Evolutionary conservation across 2,888 invertebrate species (phyloP).

Genomic region (Colletes collaris): DNA sequence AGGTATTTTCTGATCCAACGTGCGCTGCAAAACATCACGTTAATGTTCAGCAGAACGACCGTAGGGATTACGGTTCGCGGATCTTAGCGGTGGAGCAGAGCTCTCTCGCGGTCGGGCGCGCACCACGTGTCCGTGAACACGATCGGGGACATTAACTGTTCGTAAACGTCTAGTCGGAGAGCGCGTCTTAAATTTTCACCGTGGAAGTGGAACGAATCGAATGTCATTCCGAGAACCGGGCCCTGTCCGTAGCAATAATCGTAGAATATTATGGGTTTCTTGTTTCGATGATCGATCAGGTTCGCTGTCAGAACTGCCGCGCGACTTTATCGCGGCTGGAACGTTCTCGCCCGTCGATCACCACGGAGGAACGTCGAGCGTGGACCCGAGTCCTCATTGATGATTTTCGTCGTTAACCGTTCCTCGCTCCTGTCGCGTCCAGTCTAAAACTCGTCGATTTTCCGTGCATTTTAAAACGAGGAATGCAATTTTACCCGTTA

Average conservation of each 20-base stretch:
- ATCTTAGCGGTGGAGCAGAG: not conserved
- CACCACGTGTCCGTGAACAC: constrained; percentile 4
- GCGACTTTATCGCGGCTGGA: constrained; percentile 9
- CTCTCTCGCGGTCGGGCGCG: not conserved
- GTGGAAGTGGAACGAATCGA: constrained; percentile 38
- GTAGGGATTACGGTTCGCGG: constrained; percentile 24
- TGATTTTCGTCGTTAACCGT: constrained; percentile 14
- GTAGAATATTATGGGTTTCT: constrained; percentile 35
- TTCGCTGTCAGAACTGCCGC: not conserved
- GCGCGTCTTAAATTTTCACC: constrained; percentile 21
- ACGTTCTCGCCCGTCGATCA: constrained; percentile 1
- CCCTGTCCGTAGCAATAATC: constrained; percentile 30
- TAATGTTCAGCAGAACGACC: constrained; percentile 29
- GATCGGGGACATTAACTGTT: constrained; percentile 11
- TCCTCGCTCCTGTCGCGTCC: too few relatives aligned
- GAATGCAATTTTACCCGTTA: too few relatives aligned
- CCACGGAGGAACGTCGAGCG: too few relatives aligned
- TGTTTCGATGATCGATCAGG: constrained; percentile 41
- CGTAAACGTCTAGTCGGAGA: constrained; percentile 14
- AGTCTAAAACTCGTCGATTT: too few relatives aligned
- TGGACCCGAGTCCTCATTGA: not conserved
- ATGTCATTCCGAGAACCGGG: constrained; percentile 41
- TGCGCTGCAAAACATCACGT: constrained; percentile 26
- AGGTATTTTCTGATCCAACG: constrained; percentile 18
- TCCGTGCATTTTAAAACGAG: too few relatives aligned